These are phyloP conservation scores for Scaptomyza montana DNA, from an alignment of 1,140 invertebrate genomes.

Conservation along the genomic window DNA sequence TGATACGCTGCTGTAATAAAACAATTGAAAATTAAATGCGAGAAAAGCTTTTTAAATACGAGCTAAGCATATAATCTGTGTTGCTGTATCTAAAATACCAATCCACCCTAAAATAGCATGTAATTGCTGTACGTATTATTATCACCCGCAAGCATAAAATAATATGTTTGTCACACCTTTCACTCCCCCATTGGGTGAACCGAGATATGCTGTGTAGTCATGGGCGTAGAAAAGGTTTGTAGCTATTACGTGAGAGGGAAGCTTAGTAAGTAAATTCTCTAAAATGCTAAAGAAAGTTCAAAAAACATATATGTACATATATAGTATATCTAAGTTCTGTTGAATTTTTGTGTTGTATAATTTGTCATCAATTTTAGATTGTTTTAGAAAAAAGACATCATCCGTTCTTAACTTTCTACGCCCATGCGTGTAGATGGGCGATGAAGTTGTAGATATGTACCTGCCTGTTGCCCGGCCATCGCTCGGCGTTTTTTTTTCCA, in stretches of 20 bases:
- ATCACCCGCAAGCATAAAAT: constrained; percentile 52
- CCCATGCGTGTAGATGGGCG: constrained; percentile 4
- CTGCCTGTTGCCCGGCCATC: constrained; percentile 33
- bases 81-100: constrained; percentile 18
- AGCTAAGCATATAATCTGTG: constrained; percentile 6
- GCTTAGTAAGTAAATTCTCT: neutral
- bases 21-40: neutral
- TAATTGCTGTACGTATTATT: constrained; percentile 66
- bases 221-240: neutral
- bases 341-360: too few relatives aligned
- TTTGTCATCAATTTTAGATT: too few relatives aligned
- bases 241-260: neutral
- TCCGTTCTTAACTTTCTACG: neutral
- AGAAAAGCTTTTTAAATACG: neutral
- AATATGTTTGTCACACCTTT: constrained; percentile 73
- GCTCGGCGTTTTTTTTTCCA: constrained; percentile 56
- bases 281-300: too few relatives aligned
- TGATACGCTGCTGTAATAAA: neutral
- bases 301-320: too few relatives aligned
- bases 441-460: constrained; percentile 41
- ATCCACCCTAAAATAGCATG: constrained; percentile 30
- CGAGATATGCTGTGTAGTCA: neutral
- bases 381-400: too few relatives aligned
- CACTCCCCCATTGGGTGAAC: constrained; percentile 30
- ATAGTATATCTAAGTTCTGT: too few relatives aligned